Base-by-base conservation (phyloP, 2,888 invertebrate species). In the Sussaba pulchella region DNA sequence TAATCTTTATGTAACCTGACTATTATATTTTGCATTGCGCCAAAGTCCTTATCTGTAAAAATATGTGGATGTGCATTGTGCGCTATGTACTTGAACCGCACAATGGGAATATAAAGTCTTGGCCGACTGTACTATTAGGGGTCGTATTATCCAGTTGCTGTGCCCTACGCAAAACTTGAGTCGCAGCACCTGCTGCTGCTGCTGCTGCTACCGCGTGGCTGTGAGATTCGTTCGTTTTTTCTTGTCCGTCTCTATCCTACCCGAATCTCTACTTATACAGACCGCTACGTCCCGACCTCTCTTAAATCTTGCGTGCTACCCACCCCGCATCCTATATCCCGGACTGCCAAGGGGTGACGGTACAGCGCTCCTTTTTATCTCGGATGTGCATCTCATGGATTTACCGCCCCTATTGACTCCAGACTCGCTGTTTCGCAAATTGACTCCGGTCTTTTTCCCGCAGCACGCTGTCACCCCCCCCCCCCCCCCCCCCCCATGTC, bases 401-500 rank as follows among this genome's bases (percentile, higher is more conserved):
- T 82, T 82, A 82, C 73, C 63, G 71, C 69, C 74, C 74, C 82
- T 79, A 83, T 83, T 83, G 82, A 79, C 82, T 81, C 74, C 76
- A 73, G 74, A 50, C 72, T 78, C 72, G 78, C 75, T 66, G 81
- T 83, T 71, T 83, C 78, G 78, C 74, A 83, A 83, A 83, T 83
- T 83, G 81, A 79, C 83, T 83, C 64, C 31, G 64, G 63, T 57
- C 61, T 64, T 76, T 82, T 79, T 79, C 64, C 59, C 43, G 47
- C 31, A 67, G 12, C 19, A 59, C 57, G 52, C 61, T 50, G 5
- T 24, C 21, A 50, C 26, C 21, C 47, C 12, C 17, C 4, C n/a
- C 41, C 43, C 26, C 54, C 1, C n/a, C 14, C 52, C 12, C 19
- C 63, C n/a, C 21, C 36, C 9, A 67, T 14, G 43, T 31, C 52